A percentile compares a stretch with the other conserved stretches of the same genome.
phyloP scores from a whole-genome alignment of 1,140 invertebrate species.

The Argopecten irradians region DNA sequence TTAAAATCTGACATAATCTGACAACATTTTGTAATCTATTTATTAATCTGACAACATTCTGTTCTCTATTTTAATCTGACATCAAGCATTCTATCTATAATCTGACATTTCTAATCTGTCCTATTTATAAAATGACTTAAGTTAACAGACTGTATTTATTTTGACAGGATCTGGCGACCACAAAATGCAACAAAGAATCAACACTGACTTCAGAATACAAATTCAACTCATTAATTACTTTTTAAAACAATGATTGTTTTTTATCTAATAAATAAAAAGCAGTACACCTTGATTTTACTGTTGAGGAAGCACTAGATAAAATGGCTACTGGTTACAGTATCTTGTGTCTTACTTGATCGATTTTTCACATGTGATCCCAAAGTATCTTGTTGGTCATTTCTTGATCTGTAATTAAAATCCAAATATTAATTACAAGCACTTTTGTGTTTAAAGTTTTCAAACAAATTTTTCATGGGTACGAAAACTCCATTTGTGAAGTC shows the following conservation, averaged over 20 bases:
- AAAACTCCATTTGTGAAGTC: not conserved
- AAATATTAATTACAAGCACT: not conserved
- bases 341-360: slow-evolving; percentile 50
- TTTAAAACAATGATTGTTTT: no score
- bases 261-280: not conserved
- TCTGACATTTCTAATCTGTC: not conserved
- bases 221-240: not conserved
- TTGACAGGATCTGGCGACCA: not conserved
- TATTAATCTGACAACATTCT: no score
- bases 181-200: no score
- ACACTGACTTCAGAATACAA: no score
- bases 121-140: not conserved
- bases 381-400: slow-evolving; percentile 57
- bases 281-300: not conserved
- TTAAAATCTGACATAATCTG: no score
- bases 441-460: not conserved
- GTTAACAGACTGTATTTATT: not conserved
- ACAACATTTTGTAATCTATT: no score
- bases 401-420: slow-evolving; percentile 52
- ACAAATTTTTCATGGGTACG: not conserved
- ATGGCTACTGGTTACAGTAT: not conserved
- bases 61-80: no score
- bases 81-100: no score
- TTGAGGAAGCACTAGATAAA: not conserved
- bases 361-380: slow-evolving; percentile 55